Evolutionary conservation across 2,888 invertebrate species (phyloP), one percentile per base, ranked within the genome.

Genomic region (Erebia palarica): DNA sequence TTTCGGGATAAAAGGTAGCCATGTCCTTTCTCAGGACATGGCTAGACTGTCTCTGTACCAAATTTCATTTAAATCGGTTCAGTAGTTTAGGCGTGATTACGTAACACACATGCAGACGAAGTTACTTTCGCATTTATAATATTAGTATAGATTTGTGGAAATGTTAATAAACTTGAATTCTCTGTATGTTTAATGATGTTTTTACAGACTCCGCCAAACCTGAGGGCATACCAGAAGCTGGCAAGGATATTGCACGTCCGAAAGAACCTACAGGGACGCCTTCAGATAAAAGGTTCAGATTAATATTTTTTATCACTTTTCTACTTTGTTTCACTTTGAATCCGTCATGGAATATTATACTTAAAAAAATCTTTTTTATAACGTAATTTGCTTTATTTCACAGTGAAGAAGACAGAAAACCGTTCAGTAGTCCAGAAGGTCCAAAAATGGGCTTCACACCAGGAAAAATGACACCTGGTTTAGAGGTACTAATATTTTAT

Each of bases 371-470:
- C 36, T 36, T 36, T 36, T 36, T 36, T 36, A 36, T 16, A 58
- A 14, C 5, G 42, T 61, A 14, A 55, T 18, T 42, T n/a, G n/a
- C n/a, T 9, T 69, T 27, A 13, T 75, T 78, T 66, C 14, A 14
- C 80, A 90, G 91, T 72, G 89, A 88, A 68, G 88, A 86, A 63
- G 91, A 92, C 5, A 79, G 89, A 16, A 92, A 92, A 77, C 88
- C 90, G 1, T 92, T 92, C 76, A 88, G 89, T 78, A 91, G 91
- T 82, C 91, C 92, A 0, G 92, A 91, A 58, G 75, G 84, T 44
- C 79, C 85, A 0, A 89, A 88, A 65, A 79, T 83, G 0, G 87
- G 86, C 1, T 76, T 81, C 3, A 87, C 86, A 21, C 89, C 91
- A 0, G 84, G 86, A 7, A 91, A 91, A 75, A 74, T 79, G 5